Percentiles rank a stretch among this genome's conserved stretches.
Conservation (phyloP, 2,113 vertebrate species). For the Limanda limanda region DNA sequence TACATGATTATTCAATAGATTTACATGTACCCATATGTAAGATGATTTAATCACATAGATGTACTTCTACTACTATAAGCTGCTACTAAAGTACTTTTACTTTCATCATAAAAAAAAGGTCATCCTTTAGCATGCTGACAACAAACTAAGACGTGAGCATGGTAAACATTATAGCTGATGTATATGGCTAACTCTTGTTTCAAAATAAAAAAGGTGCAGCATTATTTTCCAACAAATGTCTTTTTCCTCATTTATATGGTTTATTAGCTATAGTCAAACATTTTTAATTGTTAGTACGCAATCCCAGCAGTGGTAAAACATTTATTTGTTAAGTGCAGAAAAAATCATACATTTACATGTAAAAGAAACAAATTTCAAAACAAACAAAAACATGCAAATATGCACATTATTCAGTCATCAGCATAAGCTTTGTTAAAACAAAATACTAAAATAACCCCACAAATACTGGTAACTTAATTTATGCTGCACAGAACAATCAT, state of each 20-base stretch:
- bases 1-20: background rate
- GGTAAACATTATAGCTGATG: background rate
- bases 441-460: conserved; percentile 19
- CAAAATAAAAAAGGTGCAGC: too few species aligned
- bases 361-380: background rate
- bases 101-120: too few species aligned
- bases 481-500: background rate
- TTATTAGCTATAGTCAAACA: too few species aligned
- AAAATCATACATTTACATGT: background rate
- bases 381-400: background rate
- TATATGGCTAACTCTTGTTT: background rate
- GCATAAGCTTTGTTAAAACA: conserved; percentile 9
- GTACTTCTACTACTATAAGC: too few species aligned
- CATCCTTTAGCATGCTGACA: too few species aligned
- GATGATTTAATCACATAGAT: too few species aligned
- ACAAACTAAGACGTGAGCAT: too few species aligned
- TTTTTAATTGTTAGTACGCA: too few species aligned
- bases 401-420: conserved; percentile 16
- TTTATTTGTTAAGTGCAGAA: background rate
- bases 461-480: background rate
- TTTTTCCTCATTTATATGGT: too few species aligned
- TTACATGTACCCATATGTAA: background rate
- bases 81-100: too few species aligned
- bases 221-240: too few species aligned
- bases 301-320: too few species aligned